Base-by-base conservation (phyloP, 30 jellyfish, hydroid and myxozoan genomes). In the Turritopsis rubra region DNA sequence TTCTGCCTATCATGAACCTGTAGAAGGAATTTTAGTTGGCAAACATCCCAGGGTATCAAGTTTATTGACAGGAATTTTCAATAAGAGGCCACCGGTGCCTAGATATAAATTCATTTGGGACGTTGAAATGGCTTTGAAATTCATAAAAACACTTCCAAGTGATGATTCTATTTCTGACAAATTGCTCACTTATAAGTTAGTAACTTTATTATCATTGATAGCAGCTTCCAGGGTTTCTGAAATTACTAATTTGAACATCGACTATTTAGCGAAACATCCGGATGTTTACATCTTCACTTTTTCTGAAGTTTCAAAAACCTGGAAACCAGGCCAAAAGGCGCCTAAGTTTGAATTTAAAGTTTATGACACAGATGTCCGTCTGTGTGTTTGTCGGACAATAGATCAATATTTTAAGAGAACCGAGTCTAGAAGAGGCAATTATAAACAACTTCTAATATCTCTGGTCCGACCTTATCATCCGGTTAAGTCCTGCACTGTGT, bases 1-100 rank as follows among this genome's bases (percentile, higher is more conserved):
- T 30, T 29, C 82, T 73, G 22, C 25, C 7, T 20, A 30, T 26
- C 84, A 75, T 28, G 84, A 75, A 31, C 73, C 84, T 16, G 17
- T 73, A 21, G 31, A 75, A 24, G 75, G 84, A 3, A 20, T 75
- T 71, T 30, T 5, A 29, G 84, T 30, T 8, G 84, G 84, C 25
- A 66, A 29, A 24, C 84, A 75, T 71, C 84, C 84, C 1, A 75
- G 60, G 21, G 84, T 75, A 5, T 29, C 29, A 75, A 71, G 41
- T 1, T 71, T 79, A 24, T 75, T 79, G 29, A 21, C 65, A 29
- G 84, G 84, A 21, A 29, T 75, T 71, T 29, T 30, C 84, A 75
- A 75, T 18, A 41, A 75, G 31, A 75, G 84, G 29, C 71, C 71
- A 3, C 84, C 84, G 7, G 71, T 1, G 7, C 84, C 84, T 25